Base-by-base conservation (phyloP, 2,797 vertebrate genomes). In the Mareca strepera region DNA sequence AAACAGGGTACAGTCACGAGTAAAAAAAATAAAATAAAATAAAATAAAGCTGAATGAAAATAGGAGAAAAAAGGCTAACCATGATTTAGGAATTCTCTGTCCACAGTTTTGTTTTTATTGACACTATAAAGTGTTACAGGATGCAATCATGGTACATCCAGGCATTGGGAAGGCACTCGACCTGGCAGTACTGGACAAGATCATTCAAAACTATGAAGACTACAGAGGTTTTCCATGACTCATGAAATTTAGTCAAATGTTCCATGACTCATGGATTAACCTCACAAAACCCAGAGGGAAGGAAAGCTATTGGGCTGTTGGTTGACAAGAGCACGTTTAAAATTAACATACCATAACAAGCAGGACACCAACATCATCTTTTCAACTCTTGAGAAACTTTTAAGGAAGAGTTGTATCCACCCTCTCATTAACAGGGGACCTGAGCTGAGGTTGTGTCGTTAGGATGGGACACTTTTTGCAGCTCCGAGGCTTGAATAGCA, bases 251-350 rank as follows among this genome's bases (percentile, higher is more conserved):
- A 88, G 73, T 92, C 90, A 96, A 68, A 83, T 92, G 83, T 78
- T 90, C 84, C 66, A 77, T 95, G 93, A 96, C 74, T 97, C 96
- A 87, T 14, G 50, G 62, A 76, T 85, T 94, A 92, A 88, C 66
- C 79, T 90, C 56, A 84, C 80, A 86, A 90, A 82, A 63, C 63
- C 63, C 93, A 89, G 77, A 91, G 76, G 92, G 58, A 87, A 88
- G 60, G 92, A 95, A 86, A 85, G 26, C 79, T 72, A 17, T 52
- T 62, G 74, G 35, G n/a, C 59, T 89, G 55, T 66, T 69, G 56
- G 35, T 74, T 94, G 90, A 93, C 88, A 92, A 82, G 73, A 78
- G 37, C 46, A 52, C 70, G 46, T 78, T 94, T 90, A 72, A 86
- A 95, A 90, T 80, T 52, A 88, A 76, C 55, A 22, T 23, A 26